phyloP scores from a whole-genome alignment of 1,140 invertebrate genomes.

The Zeugodacus cucurbitae region DNA sequence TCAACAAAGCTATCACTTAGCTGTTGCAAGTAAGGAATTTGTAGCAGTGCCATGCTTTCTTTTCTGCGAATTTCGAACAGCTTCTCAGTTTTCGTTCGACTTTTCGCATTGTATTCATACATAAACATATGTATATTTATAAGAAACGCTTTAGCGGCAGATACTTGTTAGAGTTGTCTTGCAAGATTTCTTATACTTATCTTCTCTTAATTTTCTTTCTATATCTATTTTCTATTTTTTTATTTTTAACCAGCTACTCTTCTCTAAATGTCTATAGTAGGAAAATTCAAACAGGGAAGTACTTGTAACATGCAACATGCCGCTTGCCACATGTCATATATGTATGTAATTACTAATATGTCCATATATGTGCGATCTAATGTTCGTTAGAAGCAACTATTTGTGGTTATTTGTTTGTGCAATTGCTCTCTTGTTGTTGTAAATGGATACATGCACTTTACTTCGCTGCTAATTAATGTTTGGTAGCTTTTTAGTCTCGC shows the following conservation, averaged over 20 bases:
- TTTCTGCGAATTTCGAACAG: neutral
- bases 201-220: too few species aligned
- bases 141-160: neutral
- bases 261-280: too few species aligned
- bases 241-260: too few species aligned
- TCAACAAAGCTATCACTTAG: neutral
- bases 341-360: neutral
- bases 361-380: neutral
- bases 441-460: conserved; percentile 4
- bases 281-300: neutral
- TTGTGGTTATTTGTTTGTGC: neutral
- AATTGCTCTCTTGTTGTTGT: conserved; percentile 6
- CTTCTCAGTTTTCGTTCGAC: neutral
- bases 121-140: too few species aligned
- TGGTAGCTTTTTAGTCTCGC: neutral
- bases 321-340: neutral
- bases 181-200: neutral
- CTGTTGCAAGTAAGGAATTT: neutral
- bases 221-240: too few species aligned
- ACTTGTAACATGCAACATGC: neutral
- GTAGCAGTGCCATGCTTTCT: neutral
- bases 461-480: neutral
- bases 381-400: neutral
- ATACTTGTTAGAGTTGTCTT: neutral
- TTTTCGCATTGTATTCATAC: neutral